A percentile compares a stretch with the other conserved stretches of the same genome.
These are phyloP conservation scores for Lysiphlebus fabarum DNA, from an alignment of 1,140 invertebrate species.

Conservation along the genomic window DNA sequence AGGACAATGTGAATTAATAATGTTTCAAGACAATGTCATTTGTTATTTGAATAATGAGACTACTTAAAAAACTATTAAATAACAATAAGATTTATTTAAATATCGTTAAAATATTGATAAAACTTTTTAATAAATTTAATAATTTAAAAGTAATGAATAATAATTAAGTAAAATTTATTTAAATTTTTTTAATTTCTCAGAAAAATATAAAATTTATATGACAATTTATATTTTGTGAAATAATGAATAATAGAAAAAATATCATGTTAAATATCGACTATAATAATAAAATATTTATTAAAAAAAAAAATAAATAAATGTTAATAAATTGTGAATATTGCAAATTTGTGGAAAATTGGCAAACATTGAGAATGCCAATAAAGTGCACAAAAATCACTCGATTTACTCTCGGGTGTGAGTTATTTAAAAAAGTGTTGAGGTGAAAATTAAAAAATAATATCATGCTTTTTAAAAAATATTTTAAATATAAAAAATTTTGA, in stretches of 20 bases:
- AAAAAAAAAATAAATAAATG: conserved; percentile 15
- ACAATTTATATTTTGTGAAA: neutral
- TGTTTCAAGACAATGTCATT: neutral
- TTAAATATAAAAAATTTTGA: neutral
- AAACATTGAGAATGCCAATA: conserved; percentile 33
- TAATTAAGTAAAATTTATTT: too few relatives aligned
- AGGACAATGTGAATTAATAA: too few relatives aligned
- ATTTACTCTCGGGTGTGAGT: conserved; percentile 30
- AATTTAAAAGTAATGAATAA: too few relatives aligned
- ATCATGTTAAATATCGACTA: too few relatives aligned
- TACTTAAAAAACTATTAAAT: conserved; percentile 15
- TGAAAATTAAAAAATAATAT: conserved; percentile 22
- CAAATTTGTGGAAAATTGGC: conserved; percentile 13
- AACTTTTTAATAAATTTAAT: too few relatives aligned
- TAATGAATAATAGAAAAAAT: neutral
- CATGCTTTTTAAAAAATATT: neutral
- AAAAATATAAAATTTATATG: neutral
- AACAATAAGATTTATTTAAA: conserved; percentile 14
- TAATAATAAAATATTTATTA: too few relatives aligned
- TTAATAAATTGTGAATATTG: conserved; percentile 15
- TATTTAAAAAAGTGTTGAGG: conserved; percentile 37
- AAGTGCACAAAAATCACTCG: conserved; percentile 18
- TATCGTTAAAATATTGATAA: neutral
- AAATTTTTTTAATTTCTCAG: too few relatives aligned
- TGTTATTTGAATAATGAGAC: neutral